Conservation (phyloP, 2,113 vertebrate species). For the Dissostichus mawsoni region DNA sequence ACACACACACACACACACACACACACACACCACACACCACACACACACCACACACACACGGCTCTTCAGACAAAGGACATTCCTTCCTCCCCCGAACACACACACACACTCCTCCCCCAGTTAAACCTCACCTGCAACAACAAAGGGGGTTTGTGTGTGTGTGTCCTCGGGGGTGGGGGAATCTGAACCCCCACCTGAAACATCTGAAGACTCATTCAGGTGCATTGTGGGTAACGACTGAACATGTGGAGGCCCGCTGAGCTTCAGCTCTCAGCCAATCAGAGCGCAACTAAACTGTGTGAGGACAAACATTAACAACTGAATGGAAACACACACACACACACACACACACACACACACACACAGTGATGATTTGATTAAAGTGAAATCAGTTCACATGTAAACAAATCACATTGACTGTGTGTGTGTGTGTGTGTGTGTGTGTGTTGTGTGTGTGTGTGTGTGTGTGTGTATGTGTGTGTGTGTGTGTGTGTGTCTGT, state of each 20-base stretch:
- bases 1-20: no score
- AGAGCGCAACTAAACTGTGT: background rate
- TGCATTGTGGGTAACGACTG: constrained; percentile 43
- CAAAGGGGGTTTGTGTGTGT: constrained; percentile 32
- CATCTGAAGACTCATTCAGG: constrained; percentile 38
- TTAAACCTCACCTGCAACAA: constrained; percentile 48
- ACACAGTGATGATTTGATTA: background rate
- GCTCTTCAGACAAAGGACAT: constrained; percentile 63
- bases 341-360: background rate
- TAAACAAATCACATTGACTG: no score
- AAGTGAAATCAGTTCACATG: no score
- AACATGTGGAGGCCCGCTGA: constrained; percentile 49
- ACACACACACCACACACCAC: no score
- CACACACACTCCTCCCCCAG: constrained; percentile 15
- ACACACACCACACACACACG: no score
- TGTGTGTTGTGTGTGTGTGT: no score
- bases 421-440: no score
- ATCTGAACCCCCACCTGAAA: constrained; percentile 60
- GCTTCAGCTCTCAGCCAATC: constrained; percentile 1
- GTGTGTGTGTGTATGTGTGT: no score
- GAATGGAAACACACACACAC: constrained; percentile 18
- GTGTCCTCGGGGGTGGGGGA: constrained; percentile 3
- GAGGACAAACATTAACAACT: constrained; percentile 36
- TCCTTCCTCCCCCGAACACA: constrained; percentile 36
- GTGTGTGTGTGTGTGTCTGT: no score